These are phyloP conservation scores for Medauroidea extradentata DNA, from an alignment of 1,140 invertebrate genomes.

Conservation along the genomic window DNA sequence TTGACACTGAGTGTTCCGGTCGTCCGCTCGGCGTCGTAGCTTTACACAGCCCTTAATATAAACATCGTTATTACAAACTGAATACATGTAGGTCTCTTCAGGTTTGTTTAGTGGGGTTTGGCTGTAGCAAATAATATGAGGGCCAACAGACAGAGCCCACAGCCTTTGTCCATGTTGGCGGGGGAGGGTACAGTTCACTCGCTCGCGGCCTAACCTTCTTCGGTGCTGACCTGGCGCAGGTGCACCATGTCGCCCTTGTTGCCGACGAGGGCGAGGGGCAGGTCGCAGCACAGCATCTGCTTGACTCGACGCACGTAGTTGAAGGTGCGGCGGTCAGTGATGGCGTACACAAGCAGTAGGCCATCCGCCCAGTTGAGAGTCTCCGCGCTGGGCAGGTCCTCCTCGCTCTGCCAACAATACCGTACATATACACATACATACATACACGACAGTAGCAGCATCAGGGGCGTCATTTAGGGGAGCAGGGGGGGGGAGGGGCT, in stretches of 20 bases:
- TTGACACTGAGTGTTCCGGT: too few species aligned
- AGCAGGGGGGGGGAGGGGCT: too few species aligned
- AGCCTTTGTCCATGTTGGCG: background rate
- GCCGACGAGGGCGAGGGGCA: slow-evolving; percentile 73
- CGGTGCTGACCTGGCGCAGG: slow-evolving; percentile 78
- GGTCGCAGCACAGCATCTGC: slow-evolving; percentile 62
- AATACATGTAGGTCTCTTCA: too few species aligned
- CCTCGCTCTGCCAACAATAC: slow-evolving; percentile 53
- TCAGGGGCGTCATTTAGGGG: too few species aligned
- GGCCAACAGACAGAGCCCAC: background rate
- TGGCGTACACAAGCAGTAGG: slow-evolving; percentile 83
- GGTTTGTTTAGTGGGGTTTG: too few species aligned
- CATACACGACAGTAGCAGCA: too few species aligned
- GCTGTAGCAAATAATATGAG: too few species aligned
- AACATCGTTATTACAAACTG: too few species aligned
- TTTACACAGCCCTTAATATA: too few species aligned
- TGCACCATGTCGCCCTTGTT: slow-evolving; percentile 93
- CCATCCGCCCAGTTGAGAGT: slow-evolving; percentile 85
- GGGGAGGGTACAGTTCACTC: background rate
- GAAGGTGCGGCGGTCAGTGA: slow-evolving; percentile 82
- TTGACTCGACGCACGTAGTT: slow-evolving; percentile 74
- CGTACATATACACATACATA: too few species aligned
- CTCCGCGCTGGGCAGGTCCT: slow-evolving; percentile 71
- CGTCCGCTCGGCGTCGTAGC: too few species aligned
- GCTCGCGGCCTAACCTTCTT: slow-evolving; percentile 66